A percentile compares a stretch with the other conserved stretches of the same genome.
These are phyloP conservation scores for Callocephalon fimbriatum DNA, from an alignment of 2,113 vertebrate species.

Conservation along the genomic window DNA sequence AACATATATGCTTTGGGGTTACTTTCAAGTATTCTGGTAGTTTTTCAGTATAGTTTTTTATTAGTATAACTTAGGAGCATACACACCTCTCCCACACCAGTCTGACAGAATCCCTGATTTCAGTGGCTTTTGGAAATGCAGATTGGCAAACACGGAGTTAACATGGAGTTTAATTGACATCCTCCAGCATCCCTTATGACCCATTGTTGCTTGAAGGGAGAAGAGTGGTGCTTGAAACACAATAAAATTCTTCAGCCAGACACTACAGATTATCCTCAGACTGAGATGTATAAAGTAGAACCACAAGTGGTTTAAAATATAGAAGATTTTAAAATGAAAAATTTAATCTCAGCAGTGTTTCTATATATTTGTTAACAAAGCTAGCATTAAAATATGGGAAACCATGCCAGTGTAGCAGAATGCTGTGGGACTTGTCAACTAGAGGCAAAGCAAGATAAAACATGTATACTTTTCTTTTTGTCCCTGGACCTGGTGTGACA, in stretches of 20 bases:
- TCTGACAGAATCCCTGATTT: not conserved
- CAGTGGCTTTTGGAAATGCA: not conserved
- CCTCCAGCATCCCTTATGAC: not conserved
- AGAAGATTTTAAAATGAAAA: not conserved
- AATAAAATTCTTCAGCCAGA: not conserved
- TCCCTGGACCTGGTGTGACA: not conserved
- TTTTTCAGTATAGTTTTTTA: not conserved
- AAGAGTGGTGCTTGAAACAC: not conserved
- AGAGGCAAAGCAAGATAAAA: not conserved
- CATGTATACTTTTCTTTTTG: not conserved
- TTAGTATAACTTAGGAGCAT: not conserved
- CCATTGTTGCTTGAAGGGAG: not conserved
- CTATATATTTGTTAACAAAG: not conserved
- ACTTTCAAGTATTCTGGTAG: not conserved
- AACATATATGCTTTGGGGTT: not conserved
- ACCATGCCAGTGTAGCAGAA: not conserved
- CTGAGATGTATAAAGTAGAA: not conserved
- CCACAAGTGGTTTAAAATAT: not conserved
- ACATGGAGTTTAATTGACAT: not conserved
- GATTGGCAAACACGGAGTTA: not conserved
- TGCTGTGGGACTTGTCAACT: not conserved
- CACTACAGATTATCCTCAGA: not conserved
- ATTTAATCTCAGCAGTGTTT: not conserved
- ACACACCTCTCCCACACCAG: not conserved
- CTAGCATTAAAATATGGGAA: not conserved